These are phyloP conservation scores for Crax fasciolata DNA, from an alignment of 2,797 vertebrate species.

Conservation along the genomic window DNA sequence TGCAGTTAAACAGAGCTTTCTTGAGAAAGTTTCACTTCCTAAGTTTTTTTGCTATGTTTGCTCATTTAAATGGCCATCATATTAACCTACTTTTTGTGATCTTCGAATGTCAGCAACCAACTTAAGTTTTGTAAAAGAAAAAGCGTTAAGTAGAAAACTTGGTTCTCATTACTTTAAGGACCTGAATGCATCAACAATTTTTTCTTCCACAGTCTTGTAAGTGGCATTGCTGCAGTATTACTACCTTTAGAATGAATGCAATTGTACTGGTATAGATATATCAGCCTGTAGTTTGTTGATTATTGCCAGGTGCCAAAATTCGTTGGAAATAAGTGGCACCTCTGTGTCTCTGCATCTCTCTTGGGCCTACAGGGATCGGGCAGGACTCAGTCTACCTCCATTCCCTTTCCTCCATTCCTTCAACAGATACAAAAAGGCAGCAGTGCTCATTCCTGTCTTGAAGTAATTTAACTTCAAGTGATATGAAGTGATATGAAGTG, in stretches of 20 bases:
- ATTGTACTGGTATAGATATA: too few species aligned
- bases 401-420: background rate
- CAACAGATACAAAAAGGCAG: background rate
- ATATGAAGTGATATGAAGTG: background rate
- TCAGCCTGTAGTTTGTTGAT: background rate
- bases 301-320: background rate
- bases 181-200: background rate
- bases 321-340: background rate
- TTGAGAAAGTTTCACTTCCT: slow-evolving; percentile 77
- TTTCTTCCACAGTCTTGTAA: background rate
- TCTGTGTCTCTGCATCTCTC: background rate
- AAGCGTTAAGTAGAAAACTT: background rate
- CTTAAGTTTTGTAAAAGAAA: background rate
- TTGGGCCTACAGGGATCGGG: background rate
- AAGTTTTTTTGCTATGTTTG: slow-evolving; percentile 59
- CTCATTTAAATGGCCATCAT: slow-evolving; percentile 60
- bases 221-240: background rate
- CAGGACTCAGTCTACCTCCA: background rate
- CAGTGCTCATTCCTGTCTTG: background rate
- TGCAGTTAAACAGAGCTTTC: slow-evolving; percentile 47
- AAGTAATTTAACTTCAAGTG: background rate
- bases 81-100: slow-evolving; percentile 54
- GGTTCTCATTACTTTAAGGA: background rate
- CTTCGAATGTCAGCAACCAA: slow-evolving; percentile 45
- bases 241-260: background rate